Evolutionary conservation across 2,797 vertebrate genomes (phyloP).

Genomic region (Myoxocephalus aenaeus): DNA sequence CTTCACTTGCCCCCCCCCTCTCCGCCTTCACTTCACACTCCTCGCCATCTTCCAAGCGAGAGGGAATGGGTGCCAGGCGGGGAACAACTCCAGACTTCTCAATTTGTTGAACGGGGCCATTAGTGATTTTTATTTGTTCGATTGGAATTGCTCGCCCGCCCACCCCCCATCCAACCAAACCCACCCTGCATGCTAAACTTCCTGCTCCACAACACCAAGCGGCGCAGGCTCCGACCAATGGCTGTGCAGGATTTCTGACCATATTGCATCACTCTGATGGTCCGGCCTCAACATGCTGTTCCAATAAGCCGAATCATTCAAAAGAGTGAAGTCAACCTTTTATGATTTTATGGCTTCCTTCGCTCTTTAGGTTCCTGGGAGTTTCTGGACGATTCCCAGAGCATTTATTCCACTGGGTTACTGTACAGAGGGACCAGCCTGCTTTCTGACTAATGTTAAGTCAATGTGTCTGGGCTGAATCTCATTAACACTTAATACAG

Average conservation of each 20-base stretch:
- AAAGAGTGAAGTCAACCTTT: conserved; percentile 82
- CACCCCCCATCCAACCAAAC: conserved; percentile 41
- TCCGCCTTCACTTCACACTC: conserved; percentile 52
- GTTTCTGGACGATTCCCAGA: conserved; percentile 75
- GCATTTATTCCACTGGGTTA: conserved; percentile 61
- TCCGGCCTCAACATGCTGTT: conserved; percentile 74
- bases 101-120: conserved; percentile 62
- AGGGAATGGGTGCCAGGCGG: conserved; percentile 57
- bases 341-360: conserved; percentile 84
- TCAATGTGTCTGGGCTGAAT: conserved; percentile 65
- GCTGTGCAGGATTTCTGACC: conserved; percentile 45
- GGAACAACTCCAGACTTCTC: conserved; percentile 60
- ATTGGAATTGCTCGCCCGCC: conserved; percentile 19
- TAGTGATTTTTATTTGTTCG: conserved; percentile 64
- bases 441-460: conserved; percentile 71
- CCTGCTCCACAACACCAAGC: conserved; percentile 48
- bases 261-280: conserved; percentile 72
- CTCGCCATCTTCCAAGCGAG: conserved; percentile 39
- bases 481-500: conserved; percentile 71
- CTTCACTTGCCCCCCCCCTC: conserved; percentile 31
- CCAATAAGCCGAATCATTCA: conserved; percentile 82
- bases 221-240: conserved; percentile 34
- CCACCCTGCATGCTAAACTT: conserved; percentile 35
- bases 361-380: conserved; percentile 77
- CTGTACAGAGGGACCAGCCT: conserved; percentile 44